Evolutionary conservation across 2,113 vertebrate species (phyloP), one percentile per base, ranked within the genome.

Genomic region (Indicator maculatus): DNA sequence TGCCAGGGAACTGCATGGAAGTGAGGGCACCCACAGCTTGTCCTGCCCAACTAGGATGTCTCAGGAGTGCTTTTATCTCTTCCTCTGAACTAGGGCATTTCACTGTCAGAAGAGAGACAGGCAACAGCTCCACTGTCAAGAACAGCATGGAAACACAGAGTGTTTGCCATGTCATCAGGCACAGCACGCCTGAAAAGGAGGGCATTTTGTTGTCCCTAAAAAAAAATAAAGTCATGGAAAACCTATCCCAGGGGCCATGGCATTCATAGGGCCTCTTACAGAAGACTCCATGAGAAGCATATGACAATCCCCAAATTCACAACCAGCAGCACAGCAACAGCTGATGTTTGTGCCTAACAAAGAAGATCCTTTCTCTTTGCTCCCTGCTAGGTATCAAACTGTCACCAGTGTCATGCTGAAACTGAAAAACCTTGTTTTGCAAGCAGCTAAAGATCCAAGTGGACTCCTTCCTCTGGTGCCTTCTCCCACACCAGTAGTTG

Each of bases 11-110:
- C 4, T 15, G 4, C 0, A 6, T 1, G 26, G 13, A 41, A 59
- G 4, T 3, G 3, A 53, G 33, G 21, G 45, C 53, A 50, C 19
- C 53, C 26, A 7, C 0, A 1, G 20, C 5, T 0, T 9, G 44
- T 23, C 44, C 56, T 33, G 47, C 27, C 44, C 31, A 14, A 18
- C 30, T 1, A 33, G 33, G 16, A 8, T 15, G 45, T 33, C 65
- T 65, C 33, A 20, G 24, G 61, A 36, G 56, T 1, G 5, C 27
- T 44, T 56, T 19, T 23, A 44, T 19, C 27, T n/a, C 2, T 19
- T 50, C 33, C 61, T 38, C 63, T 47, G 12, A 6, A 20, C 3
- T 4, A 52, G 0, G 0, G 33, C 16, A 27, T 24, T 21, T 55
- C 30, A 11, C 45, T 53, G 33, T 14, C 31, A 28, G 7, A 26